Evolutionary conservation across 2,888 invertebrate species (phyloP).

Genomic region (Andricus quercusramuli): DNA sequence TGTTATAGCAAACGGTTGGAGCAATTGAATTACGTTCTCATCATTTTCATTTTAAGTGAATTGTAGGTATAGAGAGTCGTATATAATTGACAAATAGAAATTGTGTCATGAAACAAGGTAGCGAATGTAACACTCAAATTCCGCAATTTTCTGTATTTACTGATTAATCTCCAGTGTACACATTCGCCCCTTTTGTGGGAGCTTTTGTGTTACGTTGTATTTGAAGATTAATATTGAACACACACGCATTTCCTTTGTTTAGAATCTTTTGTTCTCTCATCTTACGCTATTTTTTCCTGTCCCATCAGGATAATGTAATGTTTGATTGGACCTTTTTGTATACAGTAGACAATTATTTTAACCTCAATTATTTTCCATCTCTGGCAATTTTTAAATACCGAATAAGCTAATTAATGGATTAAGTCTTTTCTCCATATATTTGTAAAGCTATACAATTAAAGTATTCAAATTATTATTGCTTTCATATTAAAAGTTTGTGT

Average conservation of each 20-base stretch:
- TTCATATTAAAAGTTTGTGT: too few species aligned
- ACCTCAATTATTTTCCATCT: not conserved
- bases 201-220: not conserved
- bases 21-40: not conserved
- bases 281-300: not conserved
- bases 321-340: slow-evolving; percentile 11
- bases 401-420: not conserved
- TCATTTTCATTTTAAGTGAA: not conserved
- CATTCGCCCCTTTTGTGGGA: slow-evolving; percentile 13
- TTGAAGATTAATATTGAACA: slow-evolving; percentile 28
- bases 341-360: not conserved
- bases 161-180: slow-evolving; percentile 7
- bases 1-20: not conserved
- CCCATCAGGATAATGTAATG: slow-evolving; percentile 15
- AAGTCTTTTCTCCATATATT: too few species aligned
- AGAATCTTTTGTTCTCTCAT: not conserved
- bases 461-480: too few species aligned
- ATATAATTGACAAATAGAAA: not conserved
- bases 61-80: not conserved
- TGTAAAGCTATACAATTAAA: too few species aligned
- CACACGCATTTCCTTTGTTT: slow-evolving; percentile 9
- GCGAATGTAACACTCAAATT: not conserved
- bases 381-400: not conserved
- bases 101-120: not conserved
- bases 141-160: slow-evolving; percentile 10